phyloP scores from a whole-genome alignment of 2,113 vertebrate genomes.

The Pandion haliaetus region DNA sequence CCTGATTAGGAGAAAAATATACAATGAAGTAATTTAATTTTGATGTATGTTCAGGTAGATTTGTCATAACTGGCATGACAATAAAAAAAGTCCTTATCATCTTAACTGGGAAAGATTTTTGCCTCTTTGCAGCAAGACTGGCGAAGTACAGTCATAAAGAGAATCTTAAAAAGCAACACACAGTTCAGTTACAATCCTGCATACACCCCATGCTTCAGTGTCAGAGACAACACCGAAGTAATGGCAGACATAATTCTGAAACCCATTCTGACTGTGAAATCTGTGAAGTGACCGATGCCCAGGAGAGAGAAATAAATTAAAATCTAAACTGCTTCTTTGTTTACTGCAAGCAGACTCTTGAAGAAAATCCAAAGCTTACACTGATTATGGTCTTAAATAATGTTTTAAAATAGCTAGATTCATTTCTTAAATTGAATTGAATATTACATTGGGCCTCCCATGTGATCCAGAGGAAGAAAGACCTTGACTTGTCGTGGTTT shows the following conservation, averaged over 20 bases:
- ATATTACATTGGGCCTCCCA: background rate
- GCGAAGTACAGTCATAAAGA: background rate
- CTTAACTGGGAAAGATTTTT: background rate
- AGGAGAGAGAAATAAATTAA: background rate
- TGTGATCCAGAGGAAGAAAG: background rate
- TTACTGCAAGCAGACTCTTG: background rate
- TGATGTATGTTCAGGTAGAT: background rate
- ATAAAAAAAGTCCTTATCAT: background rate
- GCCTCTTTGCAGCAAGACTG: background rate
- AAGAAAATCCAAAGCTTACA: background rate
- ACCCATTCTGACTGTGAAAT: background rate
- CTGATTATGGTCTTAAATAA: background rate
- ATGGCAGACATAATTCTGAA: slow-evolving; percentile 1
- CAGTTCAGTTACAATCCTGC: background rate
- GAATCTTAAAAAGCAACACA: background rate
- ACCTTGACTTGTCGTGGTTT: no score
- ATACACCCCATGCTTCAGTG: background rate
- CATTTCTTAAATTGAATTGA: background rate
- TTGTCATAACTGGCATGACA: background rate
- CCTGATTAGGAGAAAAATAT: background rate
- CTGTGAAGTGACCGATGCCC: background rate
- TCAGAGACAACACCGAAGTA: background rate
- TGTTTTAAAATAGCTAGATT: background rate
- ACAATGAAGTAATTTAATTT: background rate
- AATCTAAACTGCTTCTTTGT: background rate